A percentile compares a stretch with the other conserved stretches of the same genome.
Conservation (phyloP, 2,797 vertebrate genomes). For the Potorous gilbertii region DNA sequence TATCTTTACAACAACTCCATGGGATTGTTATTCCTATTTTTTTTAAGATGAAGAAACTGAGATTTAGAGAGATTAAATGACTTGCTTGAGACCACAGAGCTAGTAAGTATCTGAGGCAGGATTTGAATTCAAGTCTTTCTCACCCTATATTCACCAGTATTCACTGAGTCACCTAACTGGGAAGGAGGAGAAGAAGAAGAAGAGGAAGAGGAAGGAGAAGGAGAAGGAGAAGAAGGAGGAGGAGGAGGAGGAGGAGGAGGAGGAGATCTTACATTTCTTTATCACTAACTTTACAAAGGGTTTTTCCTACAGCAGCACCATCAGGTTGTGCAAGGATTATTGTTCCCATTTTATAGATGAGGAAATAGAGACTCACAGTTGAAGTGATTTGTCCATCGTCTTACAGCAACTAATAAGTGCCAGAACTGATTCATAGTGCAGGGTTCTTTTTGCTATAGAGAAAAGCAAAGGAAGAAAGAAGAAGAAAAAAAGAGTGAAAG, state of each 20-base stretch:
- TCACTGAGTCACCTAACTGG: too few relatives aligned
- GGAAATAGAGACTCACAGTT: neutral
- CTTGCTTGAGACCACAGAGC: neutral
- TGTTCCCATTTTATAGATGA: neutral
- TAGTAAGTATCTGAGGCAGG: neutral
- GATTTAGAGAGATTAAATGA: neutral
- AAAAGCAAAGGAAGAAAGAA: neutral
- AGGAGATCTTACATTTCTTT: neutral
- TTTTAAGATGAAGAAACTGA: neutral
- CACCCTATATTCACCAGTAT: neutral
- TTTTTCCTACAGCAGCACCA: neutral
- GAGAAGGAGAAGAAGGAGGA: fast-evolving
- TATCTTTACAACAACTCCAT: neutral
- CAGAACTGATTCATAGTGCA: neutral
- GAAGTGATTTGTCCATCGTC: neutral
- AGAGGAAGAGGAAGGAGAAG: fast-evolving
- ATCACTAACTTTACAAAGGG: neutral
- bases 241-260: too few relatives aligned
- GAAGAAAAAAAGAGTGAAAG: neutral
- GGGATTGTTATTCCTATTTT: neutral
- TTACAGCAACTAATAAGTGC: neutral
- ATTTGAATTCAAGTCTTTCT: neutral
- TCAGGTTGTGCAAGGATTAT: neutral
- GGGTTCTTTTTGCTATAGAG: neutral
- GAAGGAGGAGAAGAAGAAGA: too few relatives aligned